A percentile compares a stretch with the other conserved stretches of the same genome.
Evolutionary conservation across 1,140 invertebrate genomes (phyloP).

Genomic region (Drosophila kohkoa): DNA sequence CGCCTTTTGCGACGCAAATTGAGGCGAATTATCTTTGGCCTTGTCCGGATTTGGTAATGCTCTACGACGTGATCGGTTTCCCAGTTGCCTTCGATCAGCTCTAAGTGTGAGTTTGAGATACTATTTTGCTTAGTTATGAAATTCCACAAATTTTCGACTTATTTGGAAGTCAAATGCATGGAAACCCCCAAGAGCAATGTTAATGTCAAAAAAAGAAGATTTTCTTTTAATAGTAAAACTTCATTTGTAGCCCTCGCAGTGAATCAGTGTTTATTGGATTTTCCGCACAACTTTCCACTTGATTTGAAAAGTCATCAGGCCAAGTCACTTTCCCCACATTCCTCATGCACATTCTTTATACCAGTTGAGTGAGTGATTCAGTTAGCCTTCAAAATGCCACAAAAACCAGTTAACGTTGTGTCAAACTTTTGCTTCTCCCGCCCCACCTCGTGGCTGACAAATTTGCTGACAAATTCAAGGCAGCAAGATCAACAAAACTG

Average conservation of each 20-base stretch:
- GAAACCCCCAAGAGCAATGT: neutral
- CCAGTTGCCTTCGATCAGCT: neutral
- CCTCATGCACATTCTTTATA: slow-evolving; percentile 55
- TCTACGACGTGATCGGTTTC: slow-evolving; percentile 6
- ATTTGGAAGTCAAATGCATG: neutral
- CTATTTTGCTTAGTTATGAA: neutral
- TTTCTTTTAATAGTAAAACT: neutral
- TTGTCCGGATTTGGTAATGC: slow-evolving; percentile 73
- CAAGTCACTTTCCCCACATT: slow-evolving; percentile 67
- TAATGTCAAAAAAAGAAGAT: neutral
- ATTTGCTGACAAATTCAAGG: slow-evolving; percentile 82
- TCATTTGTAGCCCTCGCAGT: neutral
- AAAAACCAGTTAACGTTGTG: slow-evolving; percentile 64
- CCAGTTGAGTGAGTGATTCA: slow-evolving; percentile 65
- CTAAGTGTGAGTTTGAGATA: neutral
- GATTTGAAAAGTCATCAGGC: slow-evolving; percentile 44
- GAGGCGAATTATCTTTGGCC: slow-evolving; percentile 80
- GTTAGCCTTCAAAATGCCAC: slow-evolving; percentile 61
- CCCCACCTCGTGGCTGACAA: slow-evolving; percentile 60
- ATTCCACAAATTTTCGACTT: neutral
- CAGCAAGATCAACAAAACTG: slow-evolving; percentile 68
- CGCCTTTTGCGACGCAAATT: slow-evolving; percentile 66
- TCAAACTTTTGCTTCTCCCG: slow-evolving; percentile 34
- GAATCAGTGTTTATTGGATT: slow-evolving; percentile 22
- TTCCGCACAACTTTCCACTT: slow-evolving; percentile 34